A percentile compares a stretch with the other conserved stretches of the same genome.
Conservation (phyloP, 2,888 invertebrate genomes). For the Pemphredon lugubris region DNA sequence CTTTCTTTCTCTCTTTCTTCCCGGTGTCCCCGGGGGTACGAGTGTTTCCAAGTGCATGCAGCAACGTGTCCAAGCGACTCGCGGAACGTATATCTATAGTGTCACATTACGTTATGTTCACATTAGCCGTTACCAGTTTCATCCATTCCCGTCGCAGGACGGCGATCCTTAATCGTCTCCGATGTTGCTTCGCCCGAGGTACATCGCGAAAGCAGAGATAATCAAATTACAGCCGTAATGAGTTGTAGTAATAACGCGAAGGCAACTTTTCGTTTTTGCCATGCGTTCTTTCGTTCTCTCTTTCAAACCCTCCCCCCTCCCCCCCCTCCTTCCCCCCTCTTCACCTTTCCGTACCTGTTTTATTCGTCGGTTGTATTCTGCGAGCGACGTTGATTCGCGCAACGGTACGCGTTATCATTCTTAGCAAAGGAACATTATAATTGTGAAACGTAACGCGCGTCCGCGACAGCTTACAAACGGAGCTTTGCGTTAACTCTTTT, state of each 20-base stretch:
- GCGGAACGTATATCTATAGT: constrained; percentile 37
- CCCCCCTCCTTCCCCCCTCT: no score
- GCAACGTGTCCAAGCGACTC: constrained; percentile 17
- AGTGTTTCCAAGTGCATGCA: constrained; percentile 26
- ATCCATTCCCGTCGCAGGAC: constrained; percentile 45
- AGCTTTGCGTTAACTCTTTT: no score
- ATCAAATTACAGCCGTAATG: neutral
- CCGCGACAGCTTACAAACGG: no score
- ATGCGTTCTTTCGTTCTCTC: neutral
- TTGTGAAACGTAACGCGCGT: no score
- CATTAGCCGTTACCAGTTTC: constrained; percentile 58
- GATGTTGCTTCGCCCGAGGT: constrained; percentile 16
- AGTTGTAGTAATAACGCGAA: neutral
- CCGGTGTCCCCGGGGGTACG: constrained; percentile 26
- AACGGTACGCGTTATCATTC: no score
- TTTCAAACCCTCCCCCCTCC: no score
- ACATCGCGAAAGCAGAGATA: no score
- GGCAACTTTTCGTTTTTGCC: neutral
- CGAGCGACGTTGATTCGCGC: no score
- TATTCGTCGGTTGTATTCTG: no score
- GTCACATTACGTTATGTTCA: constrained; percentile 60
- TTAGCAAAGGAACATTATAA: no score
- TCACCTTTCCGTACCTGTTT: constrained; percentile 11
- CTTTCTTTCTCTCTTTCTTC: constrained; percentile 52
- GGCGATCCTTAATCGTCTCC: constrained; percentile 43